Conservation (phyloP, 2,113 vertebrate species). For the Nicator chloris region DNA sequence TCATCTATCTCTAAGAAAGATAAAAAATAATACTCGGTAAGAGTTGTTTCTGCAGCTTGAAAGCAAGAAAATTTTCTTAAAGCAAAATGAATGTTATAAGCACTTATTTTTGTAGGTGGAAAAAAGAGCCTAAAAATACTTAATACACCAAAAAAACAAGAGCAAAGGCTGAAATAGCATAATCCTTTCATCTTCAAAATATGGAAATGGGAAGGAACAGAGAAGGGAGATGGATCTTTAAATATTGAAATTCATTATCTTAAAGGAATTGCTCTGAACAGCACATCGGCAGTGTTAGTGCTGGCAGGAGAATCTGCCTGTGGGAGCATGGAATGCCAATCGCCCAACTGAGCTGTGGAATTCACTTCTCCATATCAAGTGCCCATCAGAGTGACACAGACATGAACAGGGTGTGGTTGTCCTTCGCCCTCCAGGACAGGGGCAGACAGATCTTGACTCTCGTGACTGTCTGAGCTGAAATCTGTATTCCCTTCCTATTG, state of each 20-base stretch:
- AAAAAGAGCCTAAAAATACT: conserved; percentile 12
- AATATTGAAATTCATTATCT: conserved; percentile 3
- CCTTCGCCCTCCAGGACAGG: not conserved
- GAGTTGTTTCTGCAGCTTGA: conserved; percentile 61
- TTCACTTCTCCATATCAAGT: not conserved
- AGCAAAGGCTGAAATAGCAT: not conserved
- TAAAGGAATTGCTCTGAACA: not conserved
- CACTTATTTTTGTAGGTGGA: conserved; percentile 23
- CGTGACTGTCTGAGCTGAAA: not conserved
- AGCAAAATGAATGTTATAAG: conserved; percentile 62
- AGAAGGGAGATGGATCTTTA: not conserved
- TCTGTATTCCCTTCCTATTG: not conserved
- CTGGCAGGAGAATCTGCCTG: not conserved
- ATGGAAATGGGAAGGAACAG: not conserved
- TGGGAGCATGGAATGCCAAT: not conserved
- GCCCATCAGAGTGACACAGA: not conserved
- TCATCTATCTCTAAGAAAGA: conserved; percentile 56
- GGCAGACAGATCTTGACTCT: not conserved
- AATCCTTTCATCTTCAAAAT: conserved; percentile 1
- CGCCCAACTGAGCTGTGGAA: not conserved
- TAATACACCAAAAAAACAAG: not conserved
- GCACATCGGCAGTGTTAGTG: not conserved
- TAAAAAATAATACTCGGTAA: conserved; percentile 63
- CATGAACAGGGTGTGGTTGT: not conserved
- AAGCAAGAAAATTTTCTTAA: conserved; percentile 56